Percentiles rank a stretch among this genome's conserved stretches.
Conservation (phyloP, 2,888 invertebrate species). For the Drosophila koepferae region DNA sequence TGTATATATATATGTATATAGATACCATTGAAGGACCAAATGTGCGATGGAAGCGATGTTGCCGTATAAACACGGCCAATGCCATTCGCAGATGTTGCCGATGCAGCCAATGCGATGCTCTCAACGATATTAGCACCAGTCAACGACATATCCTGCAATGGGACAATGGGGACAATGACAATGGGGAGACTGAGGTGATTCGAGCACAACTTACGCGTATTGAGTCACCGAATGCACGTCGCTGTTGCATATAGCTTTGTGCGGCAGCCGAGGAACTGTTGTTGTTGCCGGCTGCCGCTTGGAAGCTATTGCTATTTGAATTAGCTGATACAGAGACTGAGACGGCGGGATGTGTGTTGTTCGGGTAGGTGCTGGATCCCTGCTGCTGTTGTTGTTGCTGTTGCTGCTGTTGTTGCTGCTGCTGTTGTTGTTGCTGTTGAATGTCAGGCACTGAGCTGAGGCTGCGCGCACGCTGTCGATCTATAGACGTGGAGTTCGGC, state of each 20-base stretch:
- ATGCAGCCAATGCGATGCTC: constrained; percentile 83
- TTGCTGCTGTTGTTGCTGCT: constrained; percentile 62
- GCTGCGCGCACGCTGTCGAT: constrained; percentile 93
- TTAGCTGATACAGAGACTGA: constrained; percentile 65
- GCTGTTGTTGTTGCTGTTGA: constrained; percentile 80
- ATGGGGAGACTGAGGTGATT: neutral
- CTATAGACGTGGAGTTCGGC: constrained; percentile 85
- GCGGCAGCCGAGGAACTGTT: constrained; percentile 69
- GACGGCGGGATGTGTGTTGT: constrained; percentile 70
- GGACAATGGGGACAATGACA: neutral
- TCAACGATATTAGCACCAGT: constrained; percentile 83
- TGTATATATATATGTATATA: constrained; percentile 65
- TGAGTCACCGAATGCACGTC: constrained; percentile 72
- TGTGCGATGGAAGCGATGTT: constrained; percentile 95
- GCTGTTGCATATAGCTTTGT: constrained; percentile 73
- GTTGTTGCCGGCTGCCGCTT: constrained; percentile 63
- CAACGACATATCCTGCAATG: constrained; percentile 75
- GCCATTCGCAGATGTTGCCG: constrained; percentile 84
- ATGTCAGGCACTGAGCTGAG: constrained; percentile 93
- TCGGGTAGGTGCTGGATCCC: constrained; percentile 81
- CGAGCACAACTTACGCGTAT: constrained; percentile 65
- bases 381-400: constrained; percentile 48
- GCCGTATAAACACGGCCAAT: constrained; percentile 93
- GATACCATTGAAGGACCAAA: constrained; percentile 95
- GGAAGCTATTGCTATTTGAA: constrained; percentile 69